Percentiles rank a stretch among this genome's conserved stretches.
Conservation (phyloP, 2,113 vertebrate genomes). For the Rhea pennata region DNA sequence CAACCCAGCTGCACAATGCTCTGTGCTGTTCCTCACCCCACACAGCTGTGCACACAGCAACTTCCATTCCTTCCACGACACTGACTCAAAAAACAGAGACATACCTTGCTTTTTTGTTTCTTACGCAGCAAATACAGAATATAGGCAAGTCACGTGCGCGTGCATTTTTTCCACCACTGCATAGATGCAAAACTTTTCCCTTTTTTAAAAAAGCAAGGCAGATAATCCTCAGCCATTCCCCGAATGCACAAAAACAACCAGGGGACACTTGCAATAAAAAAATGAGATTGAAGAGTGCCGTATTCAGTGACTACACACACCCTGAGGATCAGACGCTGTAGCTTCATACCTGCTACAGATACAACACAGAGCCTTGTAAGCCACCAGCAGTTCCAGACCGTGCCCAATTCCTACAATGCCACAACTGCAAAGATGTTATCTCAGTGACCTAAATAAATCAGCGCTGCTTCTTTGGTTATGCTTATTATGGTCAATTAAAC, state of each 20-base stretch:
- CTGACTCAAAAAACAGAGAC: not conserved
- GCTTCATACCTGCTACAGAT: not conserved
- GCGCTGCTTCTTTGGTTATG: not conserved
- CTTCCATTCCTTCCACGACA: not conserved
- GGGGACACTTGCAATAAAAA: not conserved
- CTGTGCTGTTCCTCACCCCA: not conserved
- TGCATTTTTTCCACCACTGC: not conserved
- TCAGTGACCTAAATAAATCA: not conserved
- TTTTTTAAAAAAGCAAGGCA: not conserved
- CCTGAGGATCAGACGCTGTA: fast-evolving
- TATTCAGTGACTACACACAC: not conserved
- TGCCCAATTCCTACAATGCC: not conserved
- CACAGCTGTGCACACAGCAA: not conserved
- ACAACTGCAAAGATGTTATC: constrained; percentile 11
- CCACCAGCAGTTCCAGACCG: not conserved
- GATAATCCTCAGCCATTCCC: not conserved
- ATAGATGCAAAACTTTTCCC: not conserved
- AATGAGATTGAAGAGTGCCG: not conserved
- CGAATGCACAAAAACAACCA: not conserved
- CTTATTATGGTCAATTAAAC: constrained; percentile 45
- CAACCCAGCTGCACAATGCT: not conserved
- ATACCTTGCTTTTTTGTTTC: not conserved
- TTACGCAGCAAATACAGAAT: not conserved
- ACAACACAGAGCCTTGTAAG: not conserved
- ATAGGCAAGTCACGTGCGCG: not conserved